A percentile compares a stretch with the other conserved stretches of the same genome.
Evolutionary conservation across 2,113 vertebrate species (phyloP).

Genomic region (Hippocampus mohnikei): DNA sequence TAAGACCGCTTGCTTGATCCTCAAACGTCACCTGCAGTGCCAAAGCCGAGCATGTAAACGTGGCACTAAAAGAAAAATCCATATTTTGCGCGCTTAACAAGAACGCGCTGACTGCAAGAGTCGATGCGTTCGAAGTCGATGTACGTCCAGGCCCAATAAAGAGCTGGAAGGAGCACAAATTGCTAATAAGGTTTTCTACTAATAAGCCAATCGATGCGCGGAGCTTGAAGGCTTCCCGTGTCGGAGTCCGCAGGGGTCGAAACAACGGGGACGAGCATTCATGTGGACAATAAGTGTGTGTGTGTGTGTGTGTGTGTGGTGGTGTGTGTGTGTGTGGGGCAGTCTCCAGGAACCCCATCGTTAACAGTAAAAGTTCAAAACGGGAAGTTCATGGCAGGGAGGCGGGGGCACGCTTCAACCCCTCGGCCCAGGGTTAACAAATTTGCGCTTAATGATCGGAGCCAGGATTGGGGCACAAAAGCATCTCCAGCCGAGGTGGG

Average conservation of each 20-base stretch:
- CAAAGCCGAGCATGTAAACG: not conserved
- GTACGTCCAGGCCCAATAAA: slow-evolving; percentile 37
- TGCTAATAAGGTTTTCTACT: slow-evolving; percentile 60
- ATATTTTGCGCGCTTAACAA: slow-evolving; percentile 28
- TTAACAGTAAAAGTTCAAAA: slow-evolving; percentile 73
- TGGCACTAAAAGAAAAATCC: slow-evolving; percentile 5
- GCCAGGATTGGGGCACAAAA: slow-evolving; percentile 70
- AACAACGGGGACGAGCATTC: slow-evolving; percentile 64
- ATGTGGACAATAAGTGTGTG: slow-evolving; percentile 49
- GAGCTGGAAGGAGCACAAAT: slow-evolving; percentile 46
- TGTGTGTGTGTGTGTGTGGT: too few species aligned
- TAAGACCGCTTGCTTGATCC: not conserved
- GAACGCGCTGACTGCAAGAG: slow-evolving; percentile 13
- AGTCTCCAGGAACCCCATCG: slow-evolving; percentile 31
- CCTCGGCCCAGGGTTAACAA: slow-evolving; percentile 69
- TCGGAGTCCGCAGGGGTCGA: slow-evolving; percentile 52
- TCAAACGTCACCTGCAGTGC: not conserved
- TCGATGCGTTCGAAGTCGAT: slow-evolving; percentile 12
- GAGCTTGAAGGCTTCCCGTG: slow-evolving; percentile 44
- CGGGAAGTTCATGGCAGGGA: slow-evolving; percentile 29
- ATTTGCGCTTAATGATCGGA: slow-evolving; percentile 75
- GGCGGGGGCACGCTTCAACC: slow-evolving; percentile 61
- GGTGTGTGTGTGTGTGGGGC: slow-evolving; percentile 21
- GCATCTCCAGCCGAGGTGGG: slow-evolving; percentile 62
- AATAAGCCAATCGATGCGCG: slow-evolving; percentile 74